Conservation (phyloP, 2,888 invertebrate species). For the Drosophila cognata region DNA sequence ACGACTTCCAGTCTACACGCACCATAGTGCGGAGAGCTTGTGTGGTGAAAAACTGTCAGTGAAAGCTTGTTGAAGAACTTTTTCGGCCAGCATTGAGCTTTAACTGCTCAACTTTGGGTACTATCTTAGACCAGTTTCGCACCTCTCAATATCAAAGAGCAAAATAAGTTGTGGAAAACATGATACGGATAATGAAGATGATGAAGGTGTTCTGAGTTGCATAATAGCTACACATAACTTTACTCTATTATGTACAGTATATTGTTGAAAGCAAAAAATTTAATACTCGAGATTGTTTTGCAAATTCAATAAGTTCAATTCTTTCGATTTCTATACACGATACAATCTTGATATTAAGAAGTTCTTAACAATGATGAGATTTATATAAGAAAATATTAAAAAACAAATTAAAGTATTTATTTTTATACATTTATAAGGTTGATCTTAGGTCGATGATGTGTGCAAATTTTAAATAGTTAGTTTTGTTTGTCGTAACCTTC, state of each 20-base stretch:
- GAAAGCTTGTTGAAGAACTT: constrained; percentile 1
- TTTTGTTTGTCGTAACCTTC: background rate
- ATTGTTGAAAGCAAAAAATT: no score
- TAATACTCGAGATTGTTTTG: background rate
- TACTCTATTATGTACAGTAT: background rate
- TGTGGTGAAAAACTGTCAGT: constrained; percentile 17
- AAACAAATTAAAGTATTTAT: background rate
- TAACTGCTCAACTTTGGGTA: background rate
- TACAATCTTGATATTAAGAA: background rate
- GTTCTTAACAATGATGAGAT: background rate
- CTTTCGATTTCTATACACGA: background rate
- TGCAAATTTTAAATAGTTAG: background rate
- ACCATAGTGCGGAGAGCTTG: background rate
- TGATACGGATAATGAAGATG: background rate
- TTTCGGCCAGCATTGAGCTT: constrained; percentile 1
- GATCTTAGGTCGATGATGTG: background rate
- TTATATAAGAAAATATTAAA: background rate
- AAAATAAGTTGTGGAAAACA: background rate
- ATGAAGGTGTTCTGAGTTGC: background rate
- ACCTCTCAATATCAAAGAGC: background rate
- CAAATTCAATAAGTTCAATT: background rate
- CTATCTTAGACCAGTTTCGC: background rate
- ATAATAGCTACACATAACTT: background rate
- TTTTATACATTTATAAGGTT: background rate
- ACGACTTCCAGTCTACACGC: constrained; percentile 41